Evolutionary conservation across 2,888 invertebrate genomes (phyloP), one percentile per base, ranked within the genome.

Genomic region (Eutolmus rufibarbis): DNA sequence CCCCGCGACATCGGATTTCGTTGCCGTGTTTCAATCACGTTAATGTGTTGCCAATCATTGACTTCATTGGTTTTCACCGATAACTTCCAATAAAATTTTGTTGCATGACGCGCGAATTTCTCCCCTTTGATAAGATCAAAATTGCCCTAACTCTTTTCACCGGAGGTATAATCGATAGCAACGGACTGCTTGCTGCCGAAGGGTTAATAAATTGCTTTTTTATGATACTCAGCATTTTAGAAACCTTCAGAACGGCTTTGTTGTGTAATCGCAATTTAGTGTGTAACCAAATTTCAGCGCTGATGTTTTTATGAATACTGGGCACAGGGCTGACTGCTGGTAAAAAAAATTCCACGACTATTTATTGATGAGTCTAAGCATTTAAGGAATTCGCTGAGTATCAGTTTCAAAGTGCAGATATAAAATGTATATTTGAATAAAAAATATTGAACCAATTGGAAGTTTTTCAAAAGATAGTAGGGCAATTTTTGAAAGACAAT

Each of bases 1-100:
- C 14, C 34, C 23, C 8, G n/a, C 0, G 51, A 34, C 34, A 4
- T 51, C n/a, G 8, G 57, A 3, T 23, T 57, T 89, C 1, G 37
- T 4, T 43, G 19, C 37, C 66, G 31, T 19, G 23, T 76, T 82
- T 40, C 46, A 76, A 74, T 82, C 87, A 34, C 31, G 37, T 74
- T 86, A 87, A 57, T 19, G 87, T 88, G 77, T 87, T 87, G 57
- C 86, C 82, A 81, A 81, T 81, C 81, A 31, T 28, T 28, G 23
- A 19, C 66, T 28, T 66, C 23, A 66, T 51, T 34, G 81, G 56
- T 81, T 81, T 81, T 81, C 12, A 56, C 57, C 81, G n/a, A 81
- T 81, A 81, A 56, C 56, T 90, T 90, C 78, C 86, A 57, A 82
- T 89, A 23, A 28, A 86, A 74, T 14, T 8, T 86, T 87, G 23